Conservation (phyloP, 2,113 vertebrate genomes). For the Gambusia holbrooki region DNA sequence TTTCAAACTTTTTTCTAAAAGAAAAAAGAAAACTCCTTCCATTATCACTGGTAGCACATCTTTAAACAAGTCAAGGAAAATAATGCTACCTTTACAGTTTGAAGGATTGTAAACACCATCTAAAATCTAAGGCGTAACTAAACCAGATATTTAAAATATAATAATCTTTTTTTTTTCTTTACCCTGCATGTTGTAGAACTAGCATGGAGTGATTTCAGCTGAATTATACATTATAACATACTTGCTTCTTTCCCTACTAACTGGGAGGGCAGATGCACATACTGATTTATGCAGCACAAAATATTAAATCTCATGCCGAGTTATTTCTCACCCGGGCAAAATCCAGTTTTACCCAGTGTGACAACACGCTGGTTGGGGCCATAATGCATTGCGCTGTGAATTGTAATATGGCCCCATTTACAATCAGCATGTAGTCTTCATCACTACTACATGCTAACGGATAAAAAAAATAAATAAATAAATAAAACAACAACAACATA, state of each 20-base stretch:
- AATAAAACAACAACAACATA: too few relatives aligned
- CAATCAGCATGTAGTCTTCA: conserved; percentile 40
- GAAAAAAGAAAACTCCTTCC: too few relatives aligned
- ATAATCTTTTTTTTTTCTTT: not conserved
- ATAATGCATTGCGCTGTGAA: conserved; percentile 35
- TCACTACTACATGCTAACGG: conserved; percentile 8
- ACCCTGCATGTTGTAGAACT: not conserved
- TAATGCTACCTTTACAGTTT: too few relatives aligned
- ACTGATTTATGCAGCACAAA: conserved; percentile 32
- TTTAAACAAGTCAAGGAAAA: too few relatives aligned
- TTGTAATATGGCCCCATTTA: conserved; percentile 48
- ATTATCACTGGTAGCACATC: too few relatives aligned
- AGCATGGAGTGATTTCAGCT: not conserved
- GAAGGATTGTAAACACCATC: too few relatives aligned
- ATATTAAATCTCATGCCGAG: conserved; percentile 35
- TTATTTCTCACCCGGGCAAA: conserved; percentile 34
- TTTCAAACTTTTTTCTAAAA: too few relatives aligned
- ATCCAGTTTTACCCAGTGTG: conserved; percentile 25
- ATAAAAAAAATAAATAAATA: too few relatives aligned
- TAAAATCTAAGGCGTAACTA: not conserved
- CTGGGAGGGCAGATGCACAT: conserved; percentile 22
- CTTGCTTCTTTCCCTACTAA: not conserved
- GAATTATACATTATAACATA: not conserved
- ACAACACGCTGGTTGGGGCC: conserved; percentile 21
- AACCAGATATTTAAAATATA: not conserved